Evolutionary conservation across 2,113 vertebrate genomes (phyloP).

Genomic region (Emydocephalus ijimae): DNA sequence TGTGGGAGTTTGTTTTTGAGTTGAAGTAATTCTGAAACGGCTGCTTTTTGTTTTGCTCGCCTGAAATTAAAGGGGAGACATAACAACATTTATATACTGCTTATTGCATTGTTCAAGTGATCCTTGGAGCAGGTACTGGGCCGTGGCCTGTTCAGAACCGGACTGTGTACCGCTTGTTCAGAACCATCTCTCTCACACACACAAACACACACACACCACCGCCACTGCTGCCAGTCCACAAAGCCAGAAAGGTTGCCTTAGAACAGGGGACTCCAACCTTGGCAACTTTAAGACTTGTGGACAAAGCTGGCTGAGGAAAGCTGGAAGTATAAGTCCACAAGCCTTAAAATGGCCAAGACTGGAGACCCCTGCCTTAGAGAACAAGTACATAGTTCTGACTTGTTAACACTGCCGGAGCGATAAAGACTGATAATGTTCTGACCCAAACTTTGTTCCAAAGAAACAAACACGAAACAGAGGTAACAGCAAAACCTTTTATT

Average conservation of each 20-base stretch:
- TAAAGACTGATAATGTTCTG: not conserved
- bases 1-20: no score
- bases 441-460: no score
- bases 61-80: no score
- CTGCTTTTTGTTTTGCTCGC: no score
- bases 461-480: no score
- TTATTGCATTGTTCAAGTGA: not conserved
- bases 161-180: not conserved
- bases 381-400: not conserved
- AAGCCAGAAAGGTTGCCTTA: not conserved
- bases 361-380: not conserved
- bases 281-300: no score
- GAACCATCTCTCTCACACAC: not conserved
- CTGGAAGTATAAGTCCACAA: no score
- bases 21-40: no score
- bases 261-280: not conserved
- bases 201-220: no score
- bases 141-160: accelerated
- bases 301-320: no score
- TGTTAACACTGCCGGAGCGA: not conserved
- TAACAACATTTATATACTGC: not conserved
- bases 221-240: not conserved
- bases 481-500: no score
- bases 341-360: no score
- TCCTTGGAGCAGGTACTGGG: not conserved